These are phyloP conservation scores for Herpetotheres cachinnans DNA, from an alignment of 2,113 vertebrate species.

Conservation along the genomic window DNA sequence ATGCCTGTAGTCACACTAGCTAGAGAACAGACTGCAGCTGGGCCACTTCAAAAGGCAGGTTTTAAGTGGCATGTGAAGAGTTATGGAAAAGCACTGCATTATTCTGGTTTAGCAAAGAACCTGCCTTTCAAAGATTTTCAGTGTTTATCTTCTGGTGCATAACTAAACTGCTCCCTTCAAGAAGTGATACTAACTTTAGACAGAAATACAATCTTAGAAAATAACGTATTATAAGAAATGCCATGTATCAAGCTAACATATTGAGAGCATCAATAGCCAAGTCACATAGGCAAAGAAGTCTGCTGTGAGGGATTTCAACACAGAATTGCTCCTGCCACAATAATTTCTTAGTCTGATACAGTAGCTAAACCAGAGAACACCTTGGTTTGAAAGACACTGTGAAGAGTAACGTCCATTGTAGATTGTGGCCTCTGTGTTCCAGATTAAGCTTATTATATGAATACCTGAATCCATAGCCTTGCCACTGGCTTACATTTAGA, in stretches of 20 bases:
- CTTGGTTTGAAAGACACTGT: neutral
- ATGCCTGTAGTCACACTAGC: neutral
- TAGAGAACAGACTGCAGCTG: neutral
- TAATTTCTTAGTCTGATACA: neutral
- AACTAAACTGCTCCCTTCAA: constrained; percentile 4
- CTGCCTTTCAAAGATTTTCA: neutral
- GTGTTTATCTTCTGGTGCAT: neutral
- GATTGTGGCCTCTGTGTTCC: neutral
- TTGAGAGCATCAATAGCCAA: neutral
- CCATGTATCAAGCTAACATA: neutral
- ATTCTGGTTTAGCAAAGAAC: neutral
- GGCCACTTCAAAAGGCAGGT: neutral
- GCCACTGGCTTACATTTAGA: neutral
- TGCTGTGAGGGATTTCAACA: neutral
- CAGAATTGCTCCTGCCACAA: neutral
- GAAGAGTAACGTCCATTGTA: neutral
- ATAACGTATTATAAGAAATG: neutral
- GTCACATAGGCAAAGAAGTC: neutral
- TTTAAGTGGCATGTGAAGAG: neutral
- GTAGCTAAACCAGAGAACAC: neutral
- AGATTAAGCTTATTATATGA: neutral
- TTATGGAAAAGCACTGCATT: neutral
- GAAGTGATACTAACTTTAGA: neutral
- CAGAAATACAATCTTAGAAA: neutral
- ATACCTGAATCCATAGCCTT: neutral